Percentiles rank a stretch among this genome's conserved stretches.
Conservation (phyloP, 2,888 invertebrate genomes). For the Branchellion lobata region DNA sequence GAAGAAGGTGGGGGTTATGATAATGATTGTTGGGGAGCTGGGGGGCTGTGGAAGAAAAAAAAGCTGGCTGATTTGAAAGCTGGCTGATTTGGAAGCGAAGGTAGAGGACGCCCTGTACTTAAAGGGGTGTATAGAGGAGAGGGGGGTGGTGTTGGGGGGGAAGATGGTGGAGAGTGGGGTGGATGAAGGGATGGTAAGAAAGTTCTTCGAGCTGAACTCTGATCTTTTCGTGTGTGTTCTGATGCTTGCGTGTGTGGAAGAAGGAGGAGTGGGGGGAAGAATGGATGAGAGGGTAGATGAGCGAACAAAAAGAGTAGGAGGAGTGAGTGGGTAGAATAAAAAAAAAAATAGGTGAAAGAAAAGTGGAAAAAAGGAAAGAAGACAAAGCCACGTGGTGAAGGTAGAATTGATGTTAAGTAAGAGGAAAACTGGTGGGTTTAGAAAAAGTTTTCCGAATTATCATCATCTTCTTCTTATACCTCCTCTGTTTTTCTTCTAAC, state of each 20-base stretch:
- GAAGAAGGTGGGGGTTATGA: too few species aligned
- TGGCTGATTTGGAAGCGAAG: not conserved
- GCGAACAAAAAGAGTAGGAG: too few species aligned
- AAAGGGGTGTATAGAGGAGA: slow-evolving; percentile 1
- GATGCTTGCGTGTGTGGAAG: not conserved
- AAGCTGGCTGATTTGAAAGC: too few species aligned
- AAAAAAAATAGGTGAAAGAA: too few species aligned
- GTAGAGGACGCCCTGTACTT: not conserved
- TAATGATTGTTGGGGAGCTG: too few species aligned
- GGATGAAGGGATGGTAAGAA: not conserved
- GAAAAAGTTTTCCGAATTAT: too few species aligned
- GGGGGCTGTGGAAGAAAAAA: too few species aligned
- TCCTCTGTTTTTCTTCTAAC: not conserved
- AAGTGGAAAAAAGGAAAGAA: too few species aligned
- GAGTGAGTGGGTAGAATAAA: too few species aligned
- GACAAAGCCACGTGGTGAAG: too few species aligned
- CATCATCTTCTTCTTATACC: not conserved
- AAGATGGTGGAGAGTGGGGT: not conserved
- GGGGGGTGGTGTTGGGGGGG: not conserved
- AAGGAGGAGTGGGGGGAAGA: not conserved
- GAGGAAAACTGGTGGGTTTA: too few species aligned
- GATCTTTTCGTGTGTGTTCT: not conserved
- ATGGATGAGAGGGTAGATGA: not conserved
- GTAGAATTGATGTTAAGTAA: too few species aligned
- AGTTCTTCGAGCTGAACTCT: not conserved